Evolutionary conservation across 2,113 vertebrate species (phyloP), one percentile per base, ranked within the genome.

Genomic region (Acanthisitta chloris): DNA sequence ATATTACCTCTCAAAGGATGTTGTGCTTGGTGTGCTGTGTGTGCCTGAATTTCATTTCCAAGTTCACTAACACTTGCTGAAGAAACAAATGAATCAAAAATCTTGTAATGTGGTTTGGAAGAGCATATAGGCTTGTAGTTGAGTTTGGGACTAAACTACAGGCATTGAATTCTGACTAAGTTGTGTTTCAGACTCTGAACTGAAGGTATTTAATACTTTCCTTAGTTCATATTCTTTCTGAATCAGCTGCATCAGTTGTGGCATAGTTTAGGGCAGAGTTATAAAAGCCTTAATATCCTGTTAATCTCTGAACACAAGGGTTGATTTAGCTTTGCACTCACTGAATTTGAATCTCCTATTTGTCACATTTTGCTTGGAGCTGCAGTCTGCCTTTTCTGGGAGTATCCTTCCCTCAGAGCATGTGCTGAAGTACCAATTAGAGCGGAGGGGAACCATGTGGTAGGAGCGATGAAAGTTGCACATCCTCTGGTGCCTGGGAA

Each of bases 401-500:
- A 84, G 17, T 17, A 38, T 17, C 12, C 16, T 38, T 74, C 12
- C 14, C 20, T 14, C 34, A 34, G 31, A 55, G 21, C 4, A 8
- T 3, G 9, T 55, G 5, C 19, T 55, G 14, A 74, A 46, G 19
- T 17, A 34, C 51, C 29, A 65, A 7, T 49, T 31, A 36, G 52
- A 36, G 25, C 36, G 61, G 33, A 49, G 19, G 12, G 26, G 14
- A 65, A 12, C 6, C 0, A 1, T 40, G 66, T 0, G 1, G 28
- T 71, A 90, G 42, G 15, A 84, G 14, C n/a, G 36, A 31, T 12
- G 2, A 5, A 36, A 76, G 52, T 10, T 7, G 14, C 1, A 2
- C 12, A 11, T 48, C 11, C 17, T 74, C 55, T 55, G 26, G 8
- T 84, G 46, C 19, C 58, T 57, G 26, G 36, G 31, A 52, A 72